Evolutionary conservation across 2,888 invertebrate species (phyloP).

Genomic region (Stenurella melanura): DNA sequence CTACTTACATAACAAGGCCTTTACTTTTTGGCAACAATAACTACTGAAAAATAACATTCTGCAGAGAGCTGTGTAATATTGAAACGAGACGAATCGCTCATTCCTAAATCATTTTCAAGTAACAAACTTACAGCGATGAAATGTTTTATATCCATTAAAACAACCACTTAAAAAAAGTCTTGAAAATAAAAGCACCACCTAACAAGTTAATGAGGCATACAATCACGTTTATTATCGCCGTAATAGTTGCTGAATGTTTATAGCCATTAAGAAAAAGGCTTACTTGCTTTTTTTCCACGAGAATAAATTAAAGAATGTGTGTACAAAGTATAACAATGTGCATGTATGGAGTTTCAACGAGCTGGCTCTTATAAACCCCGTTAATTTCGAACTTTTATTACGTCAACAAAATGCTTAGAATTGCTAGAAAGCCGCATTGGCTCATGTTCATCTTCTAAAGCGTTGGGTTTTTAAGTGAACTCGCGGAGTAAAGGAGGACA

Average conservation of each 20-base stretch:
- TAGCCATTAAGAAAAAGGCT: constrained; percentile 2
- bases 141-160: background rate
- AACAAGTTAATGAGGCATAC: constrained; percentile 20
- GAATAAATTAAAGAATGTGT: constrained; percentile 31
- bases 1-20: too few relatives aligned
- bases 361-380: constrained; percentile 48
- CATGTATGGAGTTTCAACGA: constrained; percentile 34
- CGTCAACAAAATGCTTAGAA: constrained; percentile 50
- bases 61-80: too few relatives aligned
- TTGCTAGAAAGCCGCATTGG: constrained; percentile 49
- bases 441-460: constrained; percentile 47
- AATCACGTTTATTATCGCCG: constrained; percentile 23
- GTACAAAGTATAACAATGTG: constrained; percentile 46
- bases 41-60: too few relatives aligned
- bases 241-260: constrained; percentile 22
- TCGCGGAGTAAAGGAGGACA: constrained; percentile 24
- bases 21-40: too few relatives aligned
- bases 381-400: constrained; percentile 55
- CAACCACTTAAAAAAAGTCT: background rate
- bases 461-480: constrained; percentile 40
- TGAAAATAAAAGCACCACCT: constrained; percentile 21
- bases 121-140: background rate
- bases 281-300: constrained; percentile 24
- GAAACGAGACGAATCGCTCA: background rate
- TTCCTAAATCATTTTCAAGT: background rate